Conservation (phyloP, 2,888 invertebrate species). For the Galerucella pusilla region DNA sequence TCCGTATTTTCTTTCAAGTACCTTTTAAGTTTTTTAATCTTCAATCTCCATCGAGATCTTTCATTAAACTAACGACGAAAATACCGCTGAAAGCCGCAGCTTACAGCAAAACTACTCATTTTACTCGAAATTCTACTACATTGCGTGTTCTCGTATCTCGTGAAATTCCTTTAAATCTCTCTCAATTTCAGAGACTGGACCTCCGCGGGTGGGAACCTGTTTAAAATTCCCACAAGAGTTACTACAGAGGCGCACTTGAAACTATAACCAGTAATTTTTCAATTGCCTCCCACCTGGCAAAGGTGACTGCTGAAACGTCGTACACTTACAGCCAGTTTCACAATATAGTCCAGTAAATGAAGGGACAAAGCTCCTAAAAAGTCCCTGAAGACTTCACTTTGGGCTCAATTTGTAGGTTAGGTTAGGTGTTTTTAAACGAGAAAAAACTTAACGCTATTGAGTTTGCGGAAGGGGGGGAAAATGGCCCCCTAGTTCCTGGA, state of each 20-base stretch:
- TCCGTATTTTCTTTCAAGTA: not conserved
- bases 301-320: too few relatives aligned
- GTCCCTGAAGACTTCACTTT: too few relatives aligned
- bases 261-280: not conserved
- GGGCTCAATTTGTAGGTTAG: too few relatives aligned
- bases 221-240: conserved; percentile 30
- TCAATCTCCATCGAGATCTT: conserved; percentile 15
- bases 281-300: not conserved
- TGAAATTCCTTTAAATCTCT: conserved; percentile 33
- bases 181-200: conserved; percentile 30
- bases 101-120: conserved; percentile 16
- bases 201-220: conserved; percentile 35
- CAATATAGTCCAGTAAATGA: too few relatives aligned
- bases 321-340: too few relatives aligned
- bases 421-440: too few relatives aligned
- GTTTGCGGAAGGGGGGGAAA: too few relatives aligned
- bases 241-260: conserved; percentile 17
- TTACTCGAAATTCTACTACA: conserved; percentile 6
- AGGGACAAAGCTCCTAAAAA: too few relatives aligned
- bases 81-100: not conserved
- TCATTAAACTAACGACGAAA: conserved; percentile 20
- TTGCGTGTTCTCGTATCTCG: conserved; percentile 23
- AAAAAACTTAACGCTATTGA: too few relatives aligned
- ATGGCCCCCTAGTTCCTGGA: too few relatives aligned
- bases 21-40: conserved; percentile 13